Conservation (phyloP, 2,888 invertebrate species). For the Heliconius ethilla region DNA sequence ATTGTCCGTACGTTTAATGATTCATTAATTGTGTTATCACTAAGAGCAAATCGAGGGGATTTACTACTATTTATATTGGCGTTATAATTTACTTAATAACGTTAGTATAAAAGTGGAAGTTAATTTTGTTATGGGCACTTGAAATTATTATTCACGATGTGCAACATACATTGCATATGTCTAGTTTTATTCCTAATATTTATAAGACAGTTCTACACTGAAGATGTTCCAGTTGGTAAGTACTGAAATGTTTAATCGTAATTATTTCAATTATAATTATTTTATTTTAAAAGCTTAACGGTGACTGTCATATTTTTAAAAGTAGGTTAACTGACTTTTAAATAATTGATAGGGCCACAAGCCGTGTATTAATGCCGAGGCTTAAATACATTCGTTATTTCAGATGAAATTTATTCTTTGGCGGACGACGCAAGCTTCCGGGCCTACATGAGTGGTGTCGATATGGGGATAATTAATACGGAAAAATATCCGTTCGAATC, state of each 20-base stretch:
- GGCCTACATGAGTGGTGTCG: conserved; percentile 57
- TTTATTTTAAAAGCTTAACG: not conserved
- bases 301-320: conserved; percentile 14
- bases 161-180: not conserved
- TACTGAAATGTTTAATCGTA: not conserved
- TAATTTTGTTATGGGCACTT: not conserved
- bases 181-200: not conserved
- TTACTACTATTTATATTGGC: not conserved
- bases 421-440: conserved; percentile 52
- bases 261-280: not conserved
- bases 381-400: conserved; percentile 44
- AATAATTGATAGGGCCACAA: conserved; percentile 29
- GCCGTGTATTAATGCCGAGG: conserved; percentile 19
- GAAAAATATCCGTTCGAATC: conserved; percentile 62
- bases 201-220: not conserved
- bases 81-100: not conserved
- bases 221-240: conserved; percentile 11
- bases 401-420: conserved; percentile 49
- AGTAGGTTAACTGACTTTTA: conserved; percentile 30
- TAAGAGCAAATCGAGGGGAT: conserved; percentile 3
- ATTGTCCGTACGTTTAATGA: not conserved
- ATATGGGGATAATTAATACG: conserved; percentile 65
- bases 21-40: not conserved
- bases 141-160: not conserved
- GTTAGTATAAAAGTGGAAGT: conserved; percentile 1